These are phyloP conservation scores for Apaloderma vittatum DNA, from an alignment of 2,113 vertebrate genomes.

Conservation along the genomic window DNA sequence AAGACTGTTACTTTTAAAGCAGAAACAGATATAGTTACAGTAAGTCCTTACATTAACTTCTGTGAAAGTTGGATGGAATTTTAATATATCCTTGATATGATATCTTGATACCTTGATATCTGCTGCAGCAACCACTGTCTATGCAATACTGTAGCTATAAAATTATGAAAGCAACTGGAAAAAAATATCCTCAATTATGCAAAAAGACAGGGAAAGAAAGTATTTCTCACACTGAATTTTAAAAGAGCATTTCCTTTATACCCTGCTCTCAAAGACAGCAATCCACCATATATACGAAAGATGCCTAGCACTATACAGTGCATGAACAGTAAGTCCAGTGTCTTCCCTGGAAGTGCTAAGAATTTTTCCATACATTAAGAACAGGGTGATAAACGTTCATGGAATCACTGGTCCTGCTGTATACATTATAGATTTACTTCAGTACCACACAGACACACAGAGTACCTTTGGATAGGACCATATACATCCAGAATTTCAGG, in stretches of 20 bases:
- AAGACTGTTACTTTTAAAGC: neutral
- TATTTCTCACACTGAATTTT: neutral
- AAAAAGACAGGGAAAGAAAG: neutral
- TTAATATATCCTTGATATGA: neutral
- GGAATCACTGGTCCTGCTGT: neutral
- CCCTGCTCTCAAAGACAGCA: constrained; percentile 12
- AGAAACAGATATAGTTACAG: neutral
- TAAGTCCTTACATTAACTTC: neutral
- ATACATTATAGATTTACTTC: neutral
- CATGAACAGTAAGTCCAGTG: neutral
- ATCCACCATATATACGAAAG: accelerated
- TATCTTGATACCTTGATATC: too few species aligned
- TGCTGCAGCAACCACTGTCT: neutral
- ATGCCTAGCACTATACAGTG: neutral
- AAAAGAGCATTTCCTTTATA: neutral
- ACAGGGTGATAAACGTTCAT: neutral
- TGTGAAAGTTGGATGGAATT: neutral
- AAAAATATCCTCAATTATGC: neutral
- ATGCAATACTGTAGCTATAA: neutral
- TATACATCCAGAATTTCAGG: neutral
- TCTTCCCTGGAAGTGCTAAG: neutral
- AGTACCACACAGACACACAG: neutral
- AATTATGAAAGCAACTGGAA: neutral
- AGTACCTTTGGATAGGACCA: neutral
- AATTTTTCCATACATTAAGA: neutral